A percentile compares a stretch with the other conserved stretches of the same genome.
These are phyloP conservation scores for Pelobates fuscus DNA, from an alignment of 2,113 vertebrate genomes.

Conservation along the genomic window DNA sequence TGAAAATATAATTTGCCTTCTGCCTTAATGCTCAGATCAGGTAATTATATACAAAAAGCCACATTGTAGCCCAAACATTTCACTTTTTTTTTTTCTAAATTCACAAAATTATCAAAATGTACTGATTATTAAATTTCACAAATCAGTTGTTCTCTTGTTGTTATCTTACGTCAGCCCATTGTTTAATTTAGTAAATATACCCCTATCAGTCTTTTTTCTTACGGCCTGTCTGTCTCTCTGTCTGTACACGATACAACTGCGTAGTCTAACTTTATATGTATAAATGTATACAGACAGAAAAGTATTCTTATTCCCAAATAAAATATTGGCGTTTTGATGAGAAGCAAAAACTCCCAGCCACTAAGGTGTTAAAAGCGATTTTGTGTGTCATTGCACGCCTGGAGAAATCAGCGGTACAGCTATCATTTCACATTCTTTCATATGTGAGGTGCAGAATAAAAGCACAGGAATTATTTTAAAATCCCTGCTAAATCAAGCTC, in stretches of 20 bases:
- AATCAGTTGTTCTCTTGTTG: too few species aligned
- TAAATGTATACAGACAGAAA: slow-evolving; percentile 42
- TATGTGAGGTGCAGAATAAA: slow-evolving; percentile 70
- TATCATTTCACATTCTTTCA: slow-evolving; percentile 73
- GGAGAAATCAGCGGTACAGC: slow-evolving; percentile 52
- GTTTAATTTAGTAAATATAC: neutral
- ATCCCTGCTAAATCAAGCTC: slow-evolving; percentile 84
- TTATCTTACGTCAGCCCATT: neutral
- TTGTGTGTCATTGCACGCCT: slow-evolving; percentile 20
- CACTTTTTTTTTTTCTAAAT: too few species aligned
- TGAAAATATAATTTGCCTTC: too few species aligned
- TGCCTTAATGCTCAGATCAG: too few species aligned
- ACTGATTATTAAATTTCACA: too few species aligned
- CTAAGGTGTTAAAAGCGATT: slow-evolving; percentile 24
- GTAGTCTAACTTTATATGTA: neutral
- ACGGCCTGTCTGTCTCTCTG: neutral
- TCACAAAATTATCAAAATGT: too few species aligned
- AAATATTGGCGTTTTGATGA: neutral
- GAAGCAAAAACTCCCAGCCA: neutral
- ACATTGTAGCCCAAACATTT: too few species aligned
- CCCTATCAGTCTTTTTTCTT: neutral
- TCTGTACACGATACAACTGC: neutral
- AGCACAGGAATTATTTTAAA: slow-evolving; percentile 83
- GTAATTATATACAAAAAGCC: too few species aligned
- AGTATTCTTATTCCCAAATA: neutral